A percentile compares a stretch with the other conserved stretches of the same genome.
phyloP scores from a whole-genome alignment of 2,113 vertebrate genomes.

The Chascanopsetta lugubris region DNA sequence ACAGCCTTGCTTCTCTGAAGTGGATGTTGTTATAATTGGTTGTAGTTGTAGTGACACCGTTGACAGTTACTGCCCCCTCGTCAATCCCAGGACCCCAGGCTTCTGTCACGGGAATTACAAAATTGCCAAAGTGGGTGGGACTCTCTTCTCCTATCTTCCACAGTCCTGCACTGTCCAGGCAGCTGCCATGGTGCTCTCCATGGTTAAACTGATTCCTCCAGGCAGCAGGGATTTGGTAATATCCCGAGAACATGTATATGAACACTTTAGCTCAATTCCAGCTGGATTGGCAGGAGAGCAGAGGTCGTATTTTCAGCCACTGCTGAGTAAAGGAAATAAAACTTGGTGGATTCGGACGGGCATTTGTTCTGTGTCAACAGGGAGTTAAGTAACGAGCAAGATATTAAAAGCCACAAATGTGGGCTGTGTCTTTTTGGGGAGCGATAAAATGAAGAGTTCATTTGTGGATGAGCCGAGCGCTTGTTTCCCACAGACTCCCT shows the following conservation, averaged over 20 bases:
- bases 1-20: not conserved
- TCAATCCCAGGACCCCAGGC: not conserved
- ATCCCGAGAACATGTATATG: conserved; percentile 21
- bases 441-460: conserved; percentile 35
- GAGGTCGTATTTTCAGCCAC: conserved; percentile 24
- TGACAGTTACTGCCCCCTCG: not conserved
- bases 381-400: conserved; percentile 25
- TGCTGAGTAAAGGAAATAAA: conserved; percentile 49
- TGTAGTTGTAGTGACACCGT: not conserved
- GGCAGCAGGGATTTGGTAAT: conserved; percentile 31
- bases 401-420: conserved; percentile 28
- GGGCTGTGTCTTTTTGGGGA: conserved; percentile 25
- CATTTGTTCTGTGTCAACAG: conserved; percentile 25
- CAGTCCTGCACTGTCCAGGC: conserved; percentile 21
- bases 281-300: conserved; percentile 20
- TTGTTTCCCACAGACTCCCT: conserved; percentile 41
- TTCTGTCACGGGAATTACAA: not conserved
- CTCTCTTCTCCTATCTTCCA: not conserved
- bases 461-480: conserved; percentile 40
- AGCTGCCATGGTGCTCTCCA: conserved; percentile 19
- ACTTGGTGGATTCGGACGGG: conserved; percentile 29
- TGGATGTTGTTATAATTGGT: not conserved
- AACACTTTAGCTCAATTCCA: conserved; percentile 34
- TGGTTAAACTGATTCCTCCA: conserved; percentile 39
- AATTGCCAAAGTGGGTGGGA: not conserved